Evolutionary conservation across 2,797 vertebrate genomes (phyloP), one percentile per base, ranked within the genome.

Genomic region (Fringilla coelebs): DNA sequence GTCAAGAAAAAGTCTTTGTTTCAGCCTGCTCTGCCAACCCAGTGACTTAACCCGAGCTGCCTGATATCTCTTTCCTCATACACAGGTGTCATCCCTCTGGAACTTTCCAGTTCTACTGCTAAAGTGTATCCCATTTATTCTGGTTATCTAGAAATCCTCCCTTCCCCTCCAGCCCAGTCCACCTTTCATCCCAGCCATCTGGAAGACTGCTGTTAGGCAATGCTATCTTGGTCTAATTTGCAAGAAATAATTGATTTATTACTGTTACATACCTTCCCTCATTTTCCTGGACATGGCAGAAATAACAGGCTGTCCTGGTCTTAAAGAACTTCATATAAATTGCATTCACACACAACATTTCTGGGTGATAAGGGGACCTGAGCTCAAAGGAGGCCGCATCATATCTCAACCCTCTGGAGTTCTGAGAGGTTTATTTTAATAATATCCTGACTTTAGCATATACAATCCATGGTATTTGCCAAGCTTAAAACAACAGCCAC

Each of bases 181-280:
- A 85, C 86, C 94, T 95, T 96, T 93, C 94, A 91, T 94, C 84
- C 85, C 2, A 4, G 9, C 67, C 90, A 92, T 94, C 93, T 96
- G 95, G 83, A 90, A 91, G 73, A 71, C 89, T 93, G 94, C 80
- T 91, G 88, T 86, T 94, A 92, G 45, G 72, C 93, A 95, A 87
- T 46, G 78, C 78, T 94, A 83, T 92, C 93, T 93, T 40, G 14
- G 61, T 89, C 57, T 93, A 85, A 95, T 95, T 96, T 93, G 70
- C 90, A 88, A 94, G 91, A 91, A 96, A 95, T 94, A 95, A 95
- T 90, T 96, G 94, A 95, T 97, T 95, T 96, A 96, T 96, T 93
- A 48, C 88, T 83, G 71, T 49, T 94, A 55, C 95, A 93, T 96
- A 89, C 68, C 78, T 96, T 91, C 52, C 84, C 75, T 46, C 61